Percentiles rank a stretch among this genome's conserved stretches.
phyloP scores from a whole-genome alignment of 2,797 vertebrate species.

The Phataginus tricuspis region DNA sequence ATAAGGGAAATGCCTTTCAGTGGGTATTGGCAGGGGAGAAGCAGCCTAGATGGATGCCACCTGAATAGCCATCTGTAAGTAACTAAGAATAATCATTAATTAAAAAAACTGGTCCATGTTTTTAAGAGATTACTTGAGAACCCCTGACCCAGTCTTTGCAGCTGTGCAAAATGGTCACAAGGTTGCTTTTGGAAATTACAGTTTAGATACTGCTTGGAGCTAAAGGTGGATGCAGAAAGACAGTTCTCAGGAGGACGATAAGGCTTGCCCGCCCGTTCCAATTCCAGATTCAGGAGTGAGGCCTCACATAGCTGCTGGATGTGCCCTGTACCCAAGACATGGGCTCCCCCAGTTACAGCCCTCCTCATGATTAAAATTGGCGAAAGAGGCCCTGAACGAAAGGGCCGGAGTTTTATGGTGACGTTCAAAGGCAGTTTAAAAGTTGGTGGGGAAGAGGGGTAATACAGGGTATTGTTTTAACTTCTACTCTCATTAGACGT shows the following conservation, averaged over 20 bases:
- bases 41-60: not conserved
- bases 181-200: not conserved
- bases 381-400: not conserved
- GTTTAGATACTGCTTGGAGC: not conserved
- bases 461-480: not conserved
- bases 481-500: not conserved
- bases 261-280: not conserved
- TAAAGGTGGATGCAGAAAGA: not conserved
- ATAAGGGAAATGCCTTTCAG: not conserved
- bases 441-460: not conserved
- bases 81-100: not conserved
- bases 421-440: not conserved
- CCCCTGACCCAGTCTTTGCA: not conserved
- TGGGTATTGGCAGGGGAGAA: not conserved
- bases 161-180: not conserved
- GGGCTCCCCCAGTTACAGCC: fast-evolving
- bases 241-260: not conserved
- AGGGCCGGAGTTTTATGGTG: not conserved
- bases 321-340: fast-evolving
- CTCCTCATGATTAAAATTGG: not conserved
- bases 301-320: not conserved
- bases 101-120: not conserved
- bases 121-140: not conserved
- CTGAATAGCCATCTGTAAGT: not conserved
- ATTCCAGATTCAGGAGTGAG: not conserved